Conservation (phyloP, 2,888 invertebrate genomes). For the Protonemura montana region DNA sequence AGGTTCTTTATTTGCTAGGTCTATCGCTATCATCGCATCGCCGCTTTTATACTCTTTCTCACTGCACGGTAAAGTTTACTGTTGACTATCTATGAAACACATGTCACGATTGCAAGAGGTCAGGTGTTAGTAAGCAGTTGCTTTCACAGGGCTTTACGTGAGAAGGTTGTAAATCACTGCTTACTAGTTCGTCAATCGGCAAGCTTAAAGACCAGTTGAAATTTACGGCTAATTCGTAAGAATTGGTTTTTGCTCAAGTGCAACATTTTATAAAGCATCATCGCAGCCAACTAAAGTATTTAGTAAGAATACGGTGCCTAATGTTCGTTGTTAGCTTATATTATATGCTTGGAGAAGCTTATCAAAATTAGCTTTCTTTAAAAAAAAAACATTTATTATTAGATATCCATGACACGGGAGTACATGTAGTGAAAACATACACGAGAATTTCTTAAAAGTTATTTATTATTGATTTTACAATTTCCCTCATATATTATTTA, state of each 20-base stretch:
- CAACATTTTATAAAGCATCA: not conserved
- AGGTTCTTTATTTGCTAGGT: not conserved
- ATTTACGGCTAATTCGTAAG: not conserved
- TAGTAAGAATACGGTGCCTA: not conserved
- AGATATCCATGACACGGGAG: slow-evolving; percentile 22
- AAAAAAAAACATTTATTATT: not conserved
- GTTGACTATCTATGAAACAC: too few species aligned
- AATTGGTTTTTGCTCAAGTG: not conserved
- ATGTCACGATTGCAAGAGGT: too few species aligned
- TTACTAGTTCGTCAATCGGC: not conserved
- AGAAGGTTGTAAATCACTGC: not conserved
- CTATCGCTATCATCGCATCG: not conserved
- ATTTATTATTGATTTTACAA: not conserved
- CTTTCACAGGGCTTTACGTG: too few species aligned
- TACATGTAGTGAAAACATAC: not conserved
- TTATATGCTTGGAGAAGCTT: not conserved
- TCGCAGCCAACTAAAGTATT: not conserved
- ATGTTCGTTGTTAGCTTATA: not conserved
- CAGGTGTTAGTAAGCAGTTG: too few species aligned
- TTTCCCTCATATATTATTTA: not conserved
- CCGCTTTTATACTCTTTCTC: not conserved
- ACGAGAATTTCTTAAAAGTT: slow-evolving; percentile 14
- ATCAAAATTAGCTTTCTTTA: not conserved
- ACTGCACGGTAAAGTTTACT: not conserved
- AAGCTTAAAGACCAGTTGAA: not conserved